Base-by-base conservation (phyloP, 2,113 vertebrate genomes). In the Cynopterus brachyotis region DNA sequence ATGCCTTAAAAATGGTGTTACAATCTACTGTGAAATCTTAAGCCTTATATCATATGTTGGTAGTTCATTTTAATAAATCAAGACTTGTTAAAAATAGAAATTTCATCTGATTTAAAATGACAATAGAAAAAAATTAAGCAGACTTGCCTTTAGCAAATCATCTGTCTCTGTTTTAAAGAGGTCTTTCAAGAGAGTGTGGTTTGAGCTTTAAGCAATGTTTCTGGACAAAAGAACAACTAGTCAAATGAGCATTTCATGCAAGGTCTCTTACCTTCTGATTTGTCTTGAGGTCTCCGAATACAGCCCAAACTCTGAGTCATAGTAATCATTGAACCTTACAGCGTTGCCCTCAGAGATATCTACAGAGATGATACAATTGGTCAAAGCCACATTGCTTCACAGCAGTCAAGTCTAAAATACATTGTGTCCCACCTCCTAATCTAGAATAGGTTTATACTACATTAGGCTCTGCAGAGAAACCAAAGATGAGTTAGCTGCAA, bases 81-180 rank as follows among this genome's bases (percentile, higher is more conserved):
- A 86, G 80, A 84, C 78, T 90, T 83, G 60, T 59, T 92, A 95
- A 96, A 96, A 98, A 89, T 91, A 94, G 83, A 91, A 96, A 91
- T 92, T 76, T 22, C 22, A 70, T 89, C 62, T 93, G 69, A 96
- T 93, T 95, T 97, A 76, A 95, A 87, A 69, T 95, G 64, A 81
- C 69, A 95, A 42, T n/a, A 78, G 28, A 22, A 84, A 93, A 81
- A 89, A 78, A 50, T 62, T 19, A 93, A 78, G 40, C 60, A 88
- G 35, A 50, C 45, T 89, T 92, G 82, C 79, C 66, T 92, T 96
- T 87, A 95, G 83, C 90, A 96, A 95, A 59, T 93, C 87, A 92
- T 76, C 47, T 94, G 11, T 96, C 42, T 76, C 57, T 73, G 15
- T 93, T 78, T 84, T 89, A 75, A 64, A 72, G 57, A 13, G 9